Evolutionary conservation across 2,113 vertebrate species (phyloP).

Genomic region (Hiodon alosoides): DNA sequence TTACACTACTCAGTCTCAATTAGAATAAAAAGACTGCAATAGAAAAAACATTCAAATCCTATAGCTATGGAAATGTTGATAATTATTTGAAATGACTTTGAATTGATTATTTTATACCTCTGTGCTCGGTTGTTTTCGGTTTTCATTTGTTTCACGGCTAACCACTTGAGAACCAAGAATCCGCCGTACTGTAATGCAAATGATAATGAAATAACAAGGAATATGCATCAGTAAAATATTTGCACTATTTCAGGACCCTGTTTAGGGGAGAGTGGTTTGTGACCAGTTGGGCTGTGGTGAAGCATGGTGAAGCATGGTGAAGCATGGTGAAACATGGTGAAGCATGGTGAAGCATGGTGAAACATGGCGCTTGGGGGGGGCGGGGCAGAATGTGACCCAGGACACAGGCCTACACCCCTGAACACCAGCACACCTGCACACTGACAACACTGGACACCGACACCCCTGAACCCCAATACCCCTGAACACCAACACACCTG

Average conservation of each 20-base stretch:
- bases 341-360: no score
- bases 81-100: not conserved
- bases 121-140: not conserved
- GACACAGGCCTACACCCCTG: no score
- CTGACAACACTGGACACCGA: no score
- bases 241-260: not conserved
- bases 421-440: no score
- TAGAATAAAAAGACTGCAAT: slow-evolving; percentile 12
- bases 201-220: not conserved
- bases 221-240: not conserved
- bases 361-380: no score
- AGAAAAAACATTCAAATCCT: not conserved
- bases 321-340: no score
- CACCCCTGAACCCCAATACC: no score
- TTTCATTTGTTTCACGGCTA: not conserved
- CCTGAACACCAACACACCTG: no score
- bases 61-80: not conserved
- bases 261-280: not conserved
- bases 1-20: slow-evolving; percentile 11
- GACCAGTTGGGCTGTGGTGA: no score
- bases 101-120: not conserved
- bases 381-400: no score
- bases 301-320: no score
- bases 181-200: not conserved
- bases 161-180: not conserved